phyloP scores from a whole-genome alignment of 1,140 invertebrate species.

The Apis dorsata region DNA sequence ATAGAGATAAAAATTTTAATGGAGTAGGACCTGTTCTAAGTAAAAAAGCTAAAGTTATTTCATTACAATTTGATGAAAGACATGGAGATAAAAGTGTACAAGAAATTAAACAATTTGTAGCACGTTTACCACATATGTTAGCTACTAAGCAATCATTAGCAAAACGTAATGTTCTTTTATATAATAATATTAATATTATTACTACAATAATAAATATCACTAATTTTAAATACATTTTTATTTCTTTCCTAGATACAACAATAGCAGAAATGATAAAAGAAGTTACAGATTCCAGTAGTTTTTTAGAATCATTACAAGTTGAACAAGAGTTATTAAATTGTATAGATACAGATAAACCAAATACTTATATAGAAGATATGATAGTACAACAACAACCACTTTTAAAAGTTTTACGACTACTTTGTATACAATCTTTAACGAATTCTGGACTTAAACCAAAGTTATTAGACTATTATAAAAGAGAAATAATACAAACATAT shows the following conservation, averaged over 20 bases:
- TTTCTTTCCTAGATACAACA: conserved; percentile 83
- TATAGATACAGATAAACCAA: conserved; percentile 93
- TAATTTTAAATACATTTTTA: conserved; percentile 19
- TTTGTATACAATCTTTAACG: conserved; percentile 93
- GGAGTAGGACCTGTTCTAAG: conserved; percentile 92
- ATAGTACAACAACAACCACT: conserved; percentile 92
- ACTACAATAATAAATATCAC: background rate
- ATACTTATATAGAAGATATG: conserved; percentile 93
- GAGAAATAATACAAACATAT: conserved; percentile 94
- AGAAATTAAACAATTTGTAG: conserved; percentile 97
- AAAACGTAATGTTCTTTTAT: conserved; percentile 74
- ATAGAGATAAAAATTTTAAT: conserved; percentile 95
- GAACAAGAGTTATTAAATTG: conserved; percentile 97
- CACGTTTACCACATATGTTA: conserved; percentile 92
- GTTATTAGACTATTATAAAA: conserved; percentile 94
- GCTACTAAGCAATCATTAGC: conserved; percentile 92
- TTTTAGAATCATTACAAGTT: conserved; percentile 84
- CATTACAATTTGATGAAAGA: conserved; percentile 91
- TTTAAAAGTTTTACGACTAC: conserved; percentile 90
- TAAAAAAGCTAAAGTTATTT: conserved; percentile 92
- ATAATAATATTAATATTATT: conserved; percentile 2
- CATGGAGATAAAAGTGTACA: conserved; percentile 93
- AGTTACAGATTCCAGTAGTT: conserved; percentile 84
- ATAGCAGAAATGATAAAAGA: conserved; percentile 89
- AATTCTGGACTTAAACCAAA: conserved; percentile 95